Percentiles rank a stretch among this genome's conserved stretches.
Conservation (phyloP, 2,797 vertebrate species). For the Mastacembelus armatus region DNA sequence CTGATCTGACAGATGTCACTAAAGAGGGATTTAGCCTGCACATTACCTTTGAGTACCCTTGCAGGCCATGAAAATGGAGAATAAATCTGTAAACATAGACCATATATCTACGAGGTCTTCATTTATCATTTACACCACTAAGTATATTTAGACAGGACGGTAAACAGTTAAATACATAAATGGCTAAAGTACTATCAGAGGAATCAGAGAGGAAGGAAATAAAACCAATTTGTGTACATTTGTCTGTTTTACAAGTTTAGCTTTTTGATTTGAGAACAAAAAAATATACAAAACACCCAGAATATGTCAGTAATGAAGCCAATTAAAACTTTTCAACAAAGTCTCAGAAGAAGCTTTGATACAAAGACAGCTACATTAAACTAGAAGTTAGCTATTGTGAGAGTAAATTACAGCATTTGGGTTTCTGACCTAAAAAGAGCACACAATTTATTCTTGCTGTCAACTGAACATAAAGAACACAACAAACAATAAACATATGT, state of each 20-base stretch:
- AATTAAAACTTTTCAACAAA: slow-evolving; percentile 72
- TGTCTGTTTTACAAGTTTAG: slow-evolving; percentile 38
- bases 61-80: slow-evolving; percentile 16
- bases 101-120: neutral
- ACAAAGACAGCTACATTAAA: slow-evolving; percentile 28
- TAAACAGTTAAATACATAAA: slow-evolving; percentile 37
- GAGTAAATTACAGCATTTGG: slow-evolving; percentile 47
- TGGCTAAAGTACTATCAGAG: slow-evolving; percentile 22
- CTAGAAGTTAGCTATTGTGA: slow-evolving; percentile 21
- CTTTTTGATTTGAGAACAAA: slow-evolving; percentile 42
- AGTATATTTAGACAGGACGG: neutral
- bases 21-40: slow-evolving; percentile 45
- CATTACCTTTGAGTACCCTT: slow-evolving; percentile 46
- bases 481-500: slow-evolving; percentile 80
- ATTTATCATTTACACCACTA: no score
- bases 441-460: slow-evolving; percentile 51
- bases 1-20: slow-evolving; percentile 62
- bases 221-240: slow-evolving; percentile 42
- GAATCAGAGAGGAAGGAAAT: slow-evolving; percentile 21
- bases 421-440: slow-evolving; percentile 52
- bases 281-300: slow-evolving; percentile 39
- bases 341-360: slow-evolving; percentile 51
- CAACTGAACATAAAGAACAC: slow-evolving; percentile 54
- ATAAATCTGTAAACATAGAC: slow-evolving; percentile 15
- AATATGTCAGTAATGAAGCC: slow-evolving; percentile 54